Evolutionary conservation across 2,113 vertebrate species (phyloP), one percentile per base, ranked within the genome.

Genomic region (Protobothrops flavoviridis): DNA sequence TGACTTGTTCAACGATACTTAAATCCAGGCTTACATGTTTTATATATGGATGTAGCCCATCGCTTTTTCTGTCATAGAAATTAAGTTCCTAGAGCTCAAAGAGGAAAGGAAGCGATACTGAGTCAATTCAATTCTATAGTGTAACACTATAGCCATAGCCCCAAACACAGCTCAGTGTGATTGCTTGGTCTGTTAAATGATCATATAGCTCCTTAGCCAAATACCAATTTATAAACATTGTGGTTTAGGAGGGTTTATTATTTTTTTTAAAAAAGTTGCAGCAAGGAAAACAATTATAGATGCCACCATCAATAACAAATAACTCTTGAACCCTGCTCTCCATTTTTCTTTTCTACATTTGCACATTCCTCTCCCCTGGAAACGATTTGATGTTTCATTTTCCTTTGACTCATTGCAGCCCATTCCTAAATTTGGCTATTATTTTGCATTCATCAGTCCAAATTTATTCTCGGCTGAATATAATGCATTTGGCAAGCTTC

Each of bases 361-460:
- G 87, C 17, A 3, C 48, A 45, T 69, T 86, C 55, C 8, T 92
- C 88, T 90, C 81, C 26, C 45, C 48, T 86, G 88, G 93, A 89
- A 92, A 89, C 48, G 53, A 56, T 45, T 89, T 89, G 12, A 64
- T 64, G 45, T 87, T 90, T 50, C 52, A 56, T 90, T 91, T 45
- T 5, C 45, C 43, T 91, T 93, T 23, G 61, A 39, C 85, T 94
- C 86, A 45, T 52, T 5, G 45, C 89, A 85, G 81, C 94, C 93
- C 45, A 21, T 61, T 96, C 88, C 74, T 92, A 95, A 91, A 86
- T 93, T 88, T 96, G 95, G 94, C 93, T 0, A 0, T 61, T 43
- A 55, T 87, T 94, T 64, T 85, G 20, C 7, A 74, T 89, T 91
- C 90, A 56, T 59, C n/a, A 53, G 74, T 45, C 89, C n/a, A 53